Percentiles rank a stretch among this genome's conserved stretches.
Conservation (phyloP, 2,797 vertebrate genomes). For the Dryobates pubescens region DNA sequence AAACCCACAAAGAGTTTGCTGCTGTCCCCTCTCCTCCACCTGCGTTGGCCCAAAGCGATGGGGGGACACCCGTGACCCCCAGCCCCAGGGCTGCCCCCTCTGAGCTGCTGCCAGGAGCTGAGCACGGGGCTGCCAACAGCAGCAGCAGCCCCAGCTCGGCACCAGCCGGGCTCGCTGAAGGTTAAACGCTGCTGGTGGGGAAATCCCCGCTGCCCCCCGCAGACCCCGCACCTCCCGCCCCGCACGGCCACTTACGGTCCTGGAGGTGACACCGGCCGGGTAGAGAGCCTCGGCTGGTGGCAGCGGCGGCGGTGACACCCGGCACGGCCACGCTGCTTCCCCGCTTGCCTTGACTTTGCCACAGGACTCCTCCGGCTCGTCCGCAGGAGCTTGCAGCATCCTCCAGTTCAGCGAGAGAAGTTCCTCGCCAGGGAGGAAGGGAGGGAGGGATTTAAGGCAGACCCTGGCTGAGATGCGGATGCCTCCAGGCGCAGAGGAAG, state of each 20-base stretch:
- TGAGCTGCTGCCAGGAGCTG: not conserved
- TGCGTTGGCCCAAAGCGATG: accelerated
- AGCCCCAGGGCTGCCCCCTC: not conserved
- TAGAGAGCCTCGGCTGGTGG: not conserved
- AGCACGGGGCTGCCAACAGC: not conserved
- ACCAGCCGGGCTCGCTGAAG: slow-evolving; percentile 17
- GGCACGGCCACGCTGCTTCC: not conserved
- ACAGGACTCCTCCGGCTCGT: slow-evolving; percentile 61
- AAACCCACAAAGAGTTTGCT: not conserved
- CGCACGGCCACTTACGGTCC: slow-evolving; percentile 20
- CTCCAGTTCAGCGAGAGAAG: slow-evolving; percentile 71
- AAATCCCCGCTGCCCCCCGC: not conserved
- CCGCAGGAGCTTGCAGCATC: slow-evolving; percentile 72
- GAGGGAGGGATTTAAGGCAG: slow-evolving; percentile 56
- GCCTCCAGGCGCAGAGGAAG: not conserved
- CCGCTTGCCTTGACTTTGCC: slow-evolving; percentile 64
- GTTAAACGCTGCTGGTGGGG: slow-evolving; percentile 25
- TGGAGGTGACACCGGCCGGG: not conserved
- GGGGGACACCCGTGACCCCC: not conserved
- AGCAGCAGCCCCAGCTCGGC: not conserved
- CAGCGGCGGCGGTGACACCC: not conserved
- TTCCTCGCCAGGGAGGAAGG: slow-evolving; percentile 63
- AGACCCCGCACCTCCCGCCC: not conserved
- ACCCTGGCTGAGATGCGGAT: slow-evolving; percentile 16
- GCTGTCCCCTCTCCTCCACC: not conserved